These are phyloP conservation scores for Puma concolor DNA, from an alignment of 2,113 vertebrate genomes.

Conservation along the genomic window DNA sequence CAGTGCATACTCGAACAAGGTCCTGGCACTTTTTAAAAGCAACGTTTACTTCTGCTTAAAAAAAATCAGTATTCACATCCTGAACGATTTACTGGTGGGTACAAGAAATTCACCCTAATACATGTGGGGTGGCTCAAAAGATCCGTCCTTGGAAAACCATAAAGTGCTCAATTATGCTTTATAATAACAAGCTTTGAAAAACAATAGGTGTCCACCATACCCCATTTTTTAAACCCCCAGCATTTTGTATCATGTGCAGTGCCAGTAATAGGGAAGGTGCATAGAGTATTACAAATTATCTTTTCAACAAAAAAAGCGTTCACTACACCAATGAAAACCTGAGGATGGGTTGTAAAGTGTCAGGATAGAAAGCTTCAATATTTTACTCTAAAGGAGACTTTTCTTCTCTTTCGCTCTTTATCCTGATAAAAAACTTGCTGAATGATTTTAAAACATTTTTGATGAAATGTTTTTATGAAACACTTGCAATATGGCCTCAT, in stretches of 20 bases:
- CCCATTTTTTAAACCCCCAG: neutral
- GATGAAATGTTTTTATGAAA: neutral
- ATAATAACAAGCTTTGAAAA: neutral
- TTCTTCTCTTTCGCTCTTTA: conserved; percentile 30
- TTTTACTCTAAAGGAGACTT: neutral
- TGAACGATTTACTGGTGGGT: neutral
- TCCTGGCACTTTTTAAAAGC: neutral
- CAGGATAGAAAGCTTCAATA: neutral
- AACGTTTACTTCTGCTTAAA: neutral
- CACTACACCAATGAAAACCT: neutral
- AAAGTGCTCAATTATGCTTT: neutral
- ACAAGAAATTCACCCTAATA: neutral
- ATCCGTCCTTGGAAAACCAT: neutral
- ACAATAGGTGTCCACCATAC: neutral
- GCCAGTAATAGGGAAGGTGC: neutral
- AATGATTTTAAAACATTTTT: conserved; percentile 25
- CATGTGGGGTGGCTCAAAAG: neutral
- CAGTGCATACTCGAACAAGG: neutral
- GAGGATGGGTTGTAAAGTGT: neutral
- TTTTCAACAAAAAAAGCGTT: neutral
- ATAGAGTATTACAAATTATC: neutral
- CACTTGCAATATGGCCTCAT: neutral
- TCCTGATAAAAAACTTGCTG: neutral
- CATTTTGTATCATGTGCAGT: neutral
- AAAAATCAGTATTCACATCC: neutral